Base-by-base conservation (phyloP, 2,113 vertebrate genomes). In the Perca fluviatilis region DNA sequence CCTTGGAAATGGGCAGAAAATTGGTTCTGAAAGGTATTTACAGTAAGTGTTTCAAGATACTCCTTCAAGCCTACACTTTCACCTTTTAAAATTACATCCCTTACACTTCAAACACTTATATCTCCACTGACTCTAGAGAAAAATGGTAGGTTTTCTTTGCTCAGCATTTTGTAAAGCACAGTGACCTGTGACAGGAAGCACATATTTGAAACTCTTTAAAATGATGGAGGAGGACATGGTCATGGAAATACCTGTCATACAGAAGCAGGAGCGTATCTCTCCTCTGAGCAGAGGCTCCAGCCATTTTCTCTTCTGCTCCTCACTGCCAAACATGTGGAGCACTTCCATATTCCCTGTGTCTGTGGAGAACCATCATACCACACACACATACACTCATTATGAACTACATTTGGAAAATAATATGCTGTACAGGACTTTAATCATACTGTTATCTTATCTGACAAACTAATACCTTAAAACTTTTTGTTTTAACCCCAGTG, bases 301-400 rank as follows among this genome's bases (percentile, higher is more conserved):
- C 97, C 98, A 99, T 60, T 94, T 82, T 57, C 88, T 95, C 93
- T 98, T 99, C 88, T 99, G 98, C 23, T 97, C 95, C 80, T 97
- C 94, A 12, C 93, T 97, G 79, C 98, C 98, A 79, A 97, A 98
- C 75, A 98, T 94, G 82, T 99, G 96, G 58, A 99, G 95, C 2
- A 98, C 95, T 82, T 99, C 98, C 97, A 99, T 99, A 88, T 99
- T 99, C 57, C 98, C 98, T 0, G 97, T 97, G 86, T 99, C 98
- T 99, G 89, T 62, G 49, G 65, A 33, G 33, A 77, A 54, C 65
- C 18, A 50, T n/a, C 21, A 72, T 2, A 8, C 36, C 15, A 73
- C 3, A 50, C 4, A 27, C 30, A 33, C 30, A 33, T 5, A 73
- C 5, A 1, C 21, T 61, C 6, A 51, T 25, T 3, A 43, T 36